Conservation (phyloP, 2,113 vertebrate species). For the Ailuropoda melanoleuca region DNA sequence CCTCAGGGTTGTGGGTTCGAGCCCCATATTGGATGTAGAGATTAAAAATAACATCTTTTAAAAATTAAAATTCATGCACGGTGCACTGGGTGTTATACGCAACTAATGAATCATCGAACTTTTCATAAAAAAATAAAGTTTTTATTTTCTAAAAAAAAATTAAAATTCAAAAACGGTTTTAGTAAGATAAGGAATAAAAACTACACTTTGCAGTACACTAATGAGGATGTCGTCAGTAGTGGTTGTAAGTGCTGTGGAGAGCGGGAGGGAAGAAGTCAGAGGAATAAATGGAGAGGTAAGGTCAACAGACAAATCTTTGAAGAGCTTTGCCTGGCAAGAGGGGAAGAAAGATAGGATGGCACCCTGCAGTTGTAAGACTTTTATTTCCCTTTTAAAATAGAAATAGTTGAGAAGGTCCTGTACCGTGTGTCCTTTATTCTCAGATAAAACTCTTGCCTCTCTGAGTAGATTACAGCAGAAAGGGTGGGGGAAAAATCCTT, state of each 20-base stretch:
- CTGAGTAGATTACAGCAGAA: neutral
- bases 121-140: no score
- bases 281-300: neutral
- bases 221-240: neutral
- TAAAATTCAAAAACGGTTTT: neutral
- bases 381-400: neutral
- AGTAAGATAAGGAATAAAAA: neutral
- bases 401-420: neutral
- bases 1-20: neutral
- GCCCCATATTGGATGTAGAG: neutral
- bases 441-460: neutral
- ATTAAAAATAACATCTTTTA: neutral
- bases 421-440: neutral
- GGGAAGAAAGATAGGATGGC: neutral
- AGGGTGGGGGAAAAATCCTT: neutral
- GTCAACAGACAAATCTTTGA: neutral
- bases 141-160: no score
- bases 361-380: neutral
- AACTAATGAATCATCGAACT: no score
- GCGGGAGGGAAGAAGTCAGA: neutral
- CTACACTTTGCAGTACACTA: neutral
- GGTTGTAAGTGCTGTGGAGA: neutral
- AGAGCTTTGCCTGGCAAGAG: neutral
- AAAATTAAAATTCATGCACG: neutral
- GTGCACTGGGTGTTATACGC: no score